A percentile compares a stretch with the other conserved stretches of the same genome.
These are phyloP conservation scores for Grus americana DNA, from an alignment of 2,113 vertebrate species.

Conservation along the genomic window DNA sequence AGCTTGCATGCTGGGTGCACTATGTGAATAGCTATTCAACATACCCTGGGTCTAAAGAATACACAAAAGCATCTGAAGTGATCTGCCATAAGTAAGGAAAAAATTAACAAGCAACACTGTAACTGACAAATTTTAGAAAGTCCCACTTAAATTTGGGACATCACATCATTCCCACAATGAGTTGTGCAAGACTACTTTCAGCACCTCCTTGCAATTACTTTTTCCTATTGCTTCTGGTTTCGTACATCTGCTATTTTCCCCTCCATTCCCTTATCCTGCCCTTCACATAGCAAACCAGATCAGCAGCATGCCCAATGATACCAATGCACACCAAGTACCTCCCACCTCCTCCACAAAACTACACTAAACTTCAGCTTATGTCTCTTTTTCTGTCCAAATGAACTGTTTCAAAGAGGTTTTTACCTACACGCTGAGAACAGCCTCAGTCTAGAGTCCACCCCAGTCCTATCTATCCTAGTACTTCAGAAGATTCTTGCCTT, in stretches of 20 bases:
- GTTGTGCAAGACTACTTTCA: not conserved
- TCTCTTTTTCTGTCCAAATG: not conserved
- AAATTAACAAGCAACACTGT: not conserved
- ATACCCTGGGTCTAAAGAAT: not conserved
- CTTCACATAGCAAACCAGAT: not conserved
- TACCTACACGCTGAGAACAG: not conserved
- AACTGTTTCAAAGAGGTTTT: not conserved
- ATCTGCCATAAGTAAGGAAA: not conserved
- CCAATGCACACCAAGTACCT: not conserved
- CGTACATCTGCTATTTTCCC: not conserved
- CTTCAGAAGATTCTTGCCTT: not conserved
- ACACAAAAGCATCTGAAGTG: not conserved
- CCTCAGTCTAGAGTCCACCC: not conserved
- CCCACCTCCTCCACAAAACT: not conserved
- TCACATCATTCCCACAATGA: not conserved
- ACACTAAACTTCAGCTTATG: not conserved
- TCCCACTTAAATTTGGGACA: not conserved
- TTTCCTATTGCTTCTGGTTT: not conserved
- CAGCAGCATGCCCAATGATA: not conserved
- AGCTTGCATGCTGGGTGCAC: not conserved
- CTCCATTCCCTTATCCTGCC: not conserved
- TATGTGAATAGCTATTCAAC: not conserved
- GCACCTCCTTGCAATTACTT: not conserved
- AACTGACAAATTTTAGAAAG: not conserved
- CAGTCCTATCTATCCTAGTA: not conserved